Evolutionary conservation across 2,797 vertebrate genomes (phyloP).

Genomic region (Taenioides sp.): DNA sequence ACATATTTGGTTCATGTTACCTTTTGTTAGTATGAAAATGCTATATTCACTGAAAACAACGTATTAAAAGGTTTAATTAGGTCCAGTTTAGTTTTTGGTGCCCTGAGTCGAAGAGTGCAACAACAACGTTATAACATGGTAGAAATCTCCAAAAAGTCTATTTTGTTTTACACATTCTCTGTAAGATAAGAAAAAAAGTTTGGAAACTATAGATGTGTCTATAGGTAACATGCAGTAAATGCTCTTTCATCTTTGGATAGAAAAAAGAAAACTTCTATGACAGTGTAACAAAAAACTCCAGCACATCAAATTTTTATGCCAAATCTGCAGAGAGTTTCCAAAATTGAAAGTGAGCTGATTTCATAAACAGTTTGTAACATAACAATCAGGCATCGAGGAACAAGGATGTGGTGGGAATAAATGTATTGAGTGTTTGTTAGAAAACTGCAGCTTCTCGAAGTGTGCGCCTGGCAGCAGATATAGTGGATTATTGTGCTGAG

Average conservation of each 20-base stretch:
- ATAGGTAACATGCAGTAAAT: background rate
- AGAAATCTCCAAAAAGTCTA: no score
- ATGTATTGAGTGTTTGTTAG: conserved; percentile 12
- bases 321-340: background rate
- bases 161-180: no score
- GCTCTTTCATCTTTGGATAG: background rate
- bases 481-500: conserved; percentile 55
- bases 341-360: background rate
- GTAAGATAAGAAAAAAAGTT: no score
- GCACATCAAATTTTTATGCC: background rate
- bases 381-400: conserved; percentile 37
- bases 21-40: no score
- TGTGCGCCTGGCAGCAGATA: conserved; percentile 33
- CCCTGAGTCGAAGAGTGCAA: no score
- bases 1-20: no score
- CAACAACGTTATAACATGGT: no score
- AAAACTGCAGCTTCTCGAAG: conserved; percentile 45
- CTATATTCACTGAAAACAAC: no score
- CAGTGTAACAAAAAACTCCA: background rate
- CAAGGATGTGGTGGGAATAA: conserved; percentile 1
- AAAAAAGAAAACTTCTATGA: background rate
- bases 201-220: no score
- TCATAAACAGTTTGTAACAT: conserved; percentile 37
- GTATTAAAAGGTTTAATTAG: no score
- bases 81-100: no score